Evolutionary conservation across 2,797 vertebrate genomes (phyloP), one percentile per base, ranked within the genome.

Genomic region (Muscicapa striata): DNA sequence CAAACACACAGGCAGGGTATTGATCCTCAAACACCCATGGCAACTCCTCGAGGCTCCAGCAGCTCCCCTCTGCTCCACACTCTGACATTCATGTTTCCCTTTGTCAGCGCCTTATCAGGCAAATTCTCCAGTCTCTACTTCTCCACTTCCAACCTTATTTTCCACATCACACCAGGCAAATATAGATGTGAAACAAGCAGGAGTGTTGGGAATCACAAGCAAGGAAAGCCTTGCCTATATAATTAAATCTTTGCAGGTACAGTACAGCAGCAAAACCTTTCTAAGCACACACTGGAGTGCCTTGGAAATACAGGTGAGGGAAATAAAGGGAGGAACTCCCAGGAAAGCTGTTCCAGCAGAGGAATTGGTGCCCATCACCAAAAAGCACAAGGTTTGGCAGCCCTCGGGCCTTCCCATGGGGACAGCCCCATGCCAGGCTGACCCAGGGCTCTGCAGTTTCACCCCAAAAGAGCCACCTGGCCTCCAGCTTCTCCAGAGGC

Each of bases 41-140:
- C 6, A 10, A 10, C 57, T 84, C 58, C 93, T 83, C 29, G 1
- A 67, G 3, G 24, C 89, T 78, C 69, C 73, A 13, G 88, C 93
- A 93, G 76, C 75, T 75, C 78, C 64, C 63, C 91, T 85, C 93
- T 86, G 51, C 7, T 90, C 84, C 84, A 40, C 15, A 16, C 64
- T 27, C 74, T 14, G 2, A 51, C 5, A 4, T 45, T 67, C 74
- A 18, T 20, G 13, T 59, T 82, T 48, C 77, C 40, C 43, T 34
- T 14, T 13, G 17, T 34, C 75, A 82, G 68, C 19, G 24, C 9
- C 0, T 38, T 41, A 73, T 12, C 59, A 63, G 45, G 36, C 21
- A 90, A 70, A 57, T 68, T 24, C 84, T 77, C 26, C 76, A 66
- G 24, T 14, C 11, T 2, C 11, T 2, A 5, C 32, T 82, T 78